These are phyloP conservation scores for Bucco capensis DNA, from an alignment of 2,113 vertebrate genomes.

Conservation along the genomic window DNA sequence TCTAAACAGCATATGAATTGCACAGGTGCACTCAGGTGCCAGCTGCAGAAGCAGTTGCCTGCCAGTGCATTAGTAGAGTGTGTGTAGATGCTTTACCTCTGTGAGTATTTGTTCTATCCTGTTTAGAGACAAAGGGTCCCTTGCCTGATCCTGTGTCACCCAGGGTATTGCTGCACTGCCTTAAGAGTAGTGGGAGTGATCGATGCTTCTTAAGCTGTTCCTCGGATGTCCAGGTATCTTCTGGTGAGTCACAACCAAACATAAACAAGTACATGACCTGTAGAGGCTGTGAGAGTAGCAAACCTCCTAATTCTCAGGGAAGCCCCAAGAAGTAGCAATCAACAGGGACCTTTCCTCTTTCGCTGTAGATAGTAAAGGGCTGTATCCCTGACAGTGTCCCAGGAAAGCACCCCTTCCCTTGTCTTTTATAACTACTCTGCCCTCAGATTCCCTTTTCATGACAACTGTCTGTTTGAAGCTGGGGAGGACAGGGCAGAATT, in stretches of 20 bases:
- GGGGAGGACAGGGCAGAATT: conserved; percentile 17
- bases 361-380: neutral
- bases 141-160: conserved; percentile 67
- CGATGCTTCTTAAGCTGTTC: conserved; percentile 90
- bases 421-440: neutral
- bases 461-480: neutral
- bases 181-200: conserved; percentile 86
- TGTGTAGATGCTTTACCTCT: conserved; percentile 28
- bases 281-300: neutral
- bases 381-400: neutral
- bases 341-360: neutral
- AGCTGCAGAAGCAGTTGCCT: neutral
- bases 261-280: neutral
- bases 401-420: neutral
- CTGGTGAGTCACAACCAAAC: conserved; percentile 80
- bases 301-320: neutral
- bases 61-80: neutral
- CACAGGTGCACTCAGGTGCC: neutral
- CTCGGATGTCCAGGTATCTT: conserved; percentile 85
- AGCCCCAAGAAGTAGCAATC: neutral
- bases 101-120: conserved; percentile 76
- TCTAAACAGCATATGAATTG: neutral
- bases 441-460: conserved; percentile 16
- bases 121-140: conserved; percentile 84
- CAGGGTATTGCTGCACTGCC: conserved; percentile 85